These are phyloP conservation scores for Lates japonicus DNA, from an alignment of 2,797 vertebrate genomes.

Conservation along the genomic window DNA sequence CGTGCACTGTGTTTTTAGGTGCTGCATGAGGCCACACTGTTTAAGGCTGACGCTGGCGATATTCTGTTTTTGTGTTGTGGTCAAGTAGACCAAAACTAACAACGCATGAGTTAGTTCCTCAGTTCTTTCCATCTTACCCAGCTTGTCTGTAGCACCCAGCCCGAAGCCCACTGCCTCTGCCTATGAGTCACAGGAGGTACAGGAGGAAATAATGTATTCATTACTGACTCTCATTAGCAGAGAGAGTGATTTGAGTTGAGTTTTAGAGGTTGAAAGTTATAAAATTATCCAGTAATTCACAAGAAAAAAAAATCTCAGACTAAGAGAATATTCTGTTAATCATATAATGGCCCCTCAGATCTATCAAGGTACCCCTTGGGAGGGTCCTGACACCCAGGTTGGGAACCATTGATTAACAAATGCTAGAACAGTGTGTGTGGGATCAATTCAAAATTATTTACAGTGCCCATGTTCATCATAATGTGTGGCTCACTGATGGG, in stretches of 20 bases:
- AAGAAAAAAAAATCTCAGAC: neutral
- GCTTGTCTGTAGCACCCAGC: slow-evolving; percentile 16
- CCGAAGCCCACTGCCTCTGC: neutral
- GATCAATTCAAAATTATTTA: neutral
- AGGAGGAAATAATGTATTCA: neutral
- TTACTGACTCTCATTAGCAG: neutral
- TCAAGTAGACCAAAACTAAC: slow-evolving; percentile 22
- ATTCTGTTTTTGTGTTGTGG: slow-evolving; percentile 27
- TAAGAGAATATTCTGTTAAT: neutral
- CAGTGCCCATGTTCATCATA: neutral
- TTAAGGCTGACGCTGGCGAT: slow-evolving; percentile 2
- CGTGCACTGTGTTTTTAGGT: slow-evolving; percentile 17
- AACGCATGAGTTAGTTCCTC: slow-evolving; percentile 15
- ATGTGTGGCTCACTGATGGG: neutral
- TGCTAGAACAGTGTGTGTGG: neutral
- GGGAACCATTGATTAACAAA: neutral
- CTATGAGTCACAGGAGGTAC: slow-evolving; percentile 12
- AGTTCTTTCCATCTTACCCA: neutral
- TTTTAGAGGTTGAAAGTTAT: neutral
- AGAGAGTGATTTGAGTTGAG: neutral
- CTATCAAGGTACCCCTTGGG: neutral
- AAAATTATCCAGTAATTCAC: neutral
- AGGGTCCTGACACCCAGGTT: neutral
- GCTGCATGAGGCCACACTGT: neutral
- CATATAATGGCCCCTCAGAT: neutral